Evolutionary conservation across 2,888 invertebrate species (phyloP), one percentile per base, ranked within the genome.

Genomic region (Eurytoma adleriae): DNA sequence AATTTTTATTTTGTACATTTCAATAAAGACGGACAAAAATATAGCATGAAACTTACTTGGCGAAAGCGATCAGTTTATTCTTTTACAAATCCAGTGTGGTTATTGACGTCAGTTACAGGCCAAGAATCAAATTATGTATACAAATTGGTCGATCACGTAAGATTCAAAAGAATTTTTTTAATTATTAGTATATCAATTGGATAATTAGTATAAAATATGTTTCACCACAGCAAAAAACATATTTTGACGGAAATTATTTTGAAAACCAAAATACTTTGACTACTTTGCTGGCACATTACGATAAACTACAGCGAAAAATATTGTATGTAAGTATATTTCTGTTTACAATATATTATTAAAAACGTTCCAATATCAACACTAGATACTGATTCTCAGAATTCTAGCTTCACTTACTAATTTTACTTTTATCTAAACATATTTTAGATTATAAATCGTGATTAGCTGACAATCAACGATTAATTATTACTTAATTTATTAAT

Each of bases 61-160:
- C 74, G 74, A 1, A 48, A 27, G 48, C 56, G 57, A 7, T 48
- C 74, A 50, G 74, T 74, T 67, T 57, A 57, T 66, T 10, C 48
- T 12, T 3, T 48, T 20, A 3, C 57, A 16, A 56, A 24, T n/a
- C 56, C 66, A 48, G 57, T 74, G 27, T 74, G 66, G 57, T 2
- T 27, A n/a, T 57, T 74, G 13, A 27, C 48, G 4, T 67, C 57
- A 12, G 24, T 27, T 56, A 5, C 13, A 2, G 50, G 7, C 1
- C 66, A 59, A n/a, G 50, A 40, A 27, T 3, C 20, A 57, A 67
- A 66, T 74, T 66, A 74, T n/a, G 57, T n/a, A 13, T 74, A 74
- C 16, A 66, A 74, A 74, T 2, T 66, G 20, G 12, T 67, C 16
- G 13, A 74, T 1, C 48, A 48, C 50, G 74, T 74, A 67, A 57